These are phyloP conservation scores for Chaetura pelagica DNA, from an alignment of 2,113 vertebrate species.

Conservation along the genomic window DNA sequence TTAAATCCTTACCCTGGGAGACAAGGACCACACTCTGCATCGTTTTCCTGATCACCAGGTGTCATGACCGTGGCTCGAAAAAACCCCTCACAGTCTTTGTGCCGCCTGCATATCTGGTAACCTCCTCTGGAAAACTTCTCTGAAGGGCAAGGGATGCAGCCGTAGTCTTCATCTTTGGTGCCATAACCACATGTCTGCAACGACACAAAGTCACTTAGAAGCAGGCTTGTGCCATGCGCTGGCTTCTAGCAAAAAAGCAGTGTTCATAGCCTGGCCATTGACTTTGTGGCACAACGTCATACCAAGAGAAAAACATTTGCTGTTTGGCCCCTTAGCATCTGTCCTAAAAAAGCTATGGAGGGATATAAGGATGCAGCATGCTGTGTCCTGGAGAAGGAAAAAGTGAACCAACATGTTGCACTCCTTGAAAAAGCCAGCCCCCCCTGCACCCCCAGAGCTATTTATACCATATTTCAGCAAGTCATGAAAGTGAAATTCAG, in stretches of 20 bases:
- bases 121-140: constrained; percentile 97
- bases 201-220: not conserved
- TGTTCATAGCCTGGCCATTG: accelerated
- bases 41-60: constrained; percentile 88
- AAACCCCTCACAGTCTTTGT: constrained; percentile 94
- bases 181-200: constrained; percentile 91
- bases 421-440: not conserved
- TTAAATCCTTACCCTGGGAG: constrained; percentile 87
- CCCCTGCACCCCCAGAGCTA: not conserved
- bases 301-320: not conserved
- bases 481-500: not conserved
- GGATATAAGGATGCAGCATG: accelerated
- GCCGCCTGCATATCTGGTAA: constrained; percentile 95
- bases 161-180: constrained; percentile 91
- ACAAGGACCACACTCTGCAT: constrained; percentile 94
- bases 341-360: not conserved
- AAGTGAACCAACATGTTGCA: not conserved
- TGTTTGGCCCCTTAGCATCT: not conserved
- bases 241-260: not conserved
- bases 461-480: not conserved
- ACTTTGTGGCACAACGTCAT: not conserved
- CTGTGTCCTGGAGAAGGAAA: not conserved
- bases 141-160: constrained; percentile 87
- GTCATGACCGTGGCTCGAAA: constrained; percentile 90
- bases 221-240: not conserved